These are phyloP conservation scores for Caenorhabditis inopinata DNA, from an alignment of 1,140 invertebrate species.

Conservation along the genomic window DNA sequence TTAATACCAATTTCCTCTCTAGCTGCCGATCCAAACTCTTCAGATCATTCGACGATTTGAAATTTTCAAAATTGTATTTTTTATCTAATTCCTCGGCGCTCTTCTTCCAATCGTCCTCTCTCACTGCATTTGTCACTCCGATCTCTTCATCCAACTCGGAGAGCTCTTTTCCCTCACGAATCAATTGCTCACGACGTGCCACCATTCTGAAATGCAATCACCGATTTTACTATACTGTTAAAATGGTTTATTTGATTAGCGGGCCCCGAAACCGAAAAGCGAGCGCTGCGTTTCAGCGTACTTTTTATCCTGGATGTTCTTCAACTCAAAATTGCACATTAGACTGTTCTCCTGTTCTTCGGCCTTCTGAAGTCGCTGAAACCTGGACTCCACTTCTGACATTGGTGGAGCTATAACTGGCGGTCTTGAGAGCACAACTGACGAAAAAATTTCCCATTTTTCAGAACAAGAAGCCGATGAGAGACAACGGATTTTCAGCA, in stretches of 20 bases:
- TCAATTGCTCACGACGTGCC: slow-evolving; percentile 52
- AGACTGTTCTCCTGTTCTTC: slow-evolving; percentile 54
- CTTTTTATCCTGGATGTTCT: slow-evolving; percentile 54
- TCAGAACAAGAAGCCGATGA: background rate
- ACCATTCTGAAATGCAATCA: slow-evolving; percentile 52
- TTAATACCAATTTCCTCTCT: slow-evolving; percentile 55
- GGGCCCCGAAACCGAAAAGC: background rate
- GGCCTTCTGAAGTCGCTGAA: background rate
- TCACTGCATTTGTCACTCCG: slow-evolving; percentile 52
- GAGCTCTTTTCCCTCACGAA: slow-evolving; percentile 60
- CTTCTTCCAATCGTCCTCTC: slow-evolving; percentile 55
- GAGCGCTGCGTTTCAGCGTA: slow-evolving; percentile 27
- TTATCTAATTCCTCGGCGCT: slow-evolving; percentile 4
- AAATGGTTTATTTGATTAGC: too few relatives aligned
- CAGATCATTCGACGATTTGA: background rate
- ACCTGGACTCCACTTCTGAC: slow-evolving; percentile 51
- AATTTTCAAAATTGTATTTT: background rate
- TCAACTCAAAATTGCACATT: slow-evolving; percentile 56
- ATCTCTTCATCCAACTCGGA: slow-evolving; percentile 62
- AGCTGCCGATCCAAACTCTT: slow-evolving; percentile 1
- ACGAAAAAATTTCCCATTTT: slow-evolving; percentile 53
- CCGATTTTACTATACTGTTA: too few relatives aligned
- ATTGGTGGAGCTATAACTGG: slow-evolving; percentile 58
- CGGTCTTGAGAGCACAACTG: slow-evolving; percentile 47
- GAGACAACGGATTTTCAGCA: background rate